Percentiles rank a stretch among this genome's conserved stretches.
These are phyloP conservation scores for Stenodera caucasica DNA, from an alignment of 2,888 invertebrate genomes.

Conservation along the genomic window DNA sequence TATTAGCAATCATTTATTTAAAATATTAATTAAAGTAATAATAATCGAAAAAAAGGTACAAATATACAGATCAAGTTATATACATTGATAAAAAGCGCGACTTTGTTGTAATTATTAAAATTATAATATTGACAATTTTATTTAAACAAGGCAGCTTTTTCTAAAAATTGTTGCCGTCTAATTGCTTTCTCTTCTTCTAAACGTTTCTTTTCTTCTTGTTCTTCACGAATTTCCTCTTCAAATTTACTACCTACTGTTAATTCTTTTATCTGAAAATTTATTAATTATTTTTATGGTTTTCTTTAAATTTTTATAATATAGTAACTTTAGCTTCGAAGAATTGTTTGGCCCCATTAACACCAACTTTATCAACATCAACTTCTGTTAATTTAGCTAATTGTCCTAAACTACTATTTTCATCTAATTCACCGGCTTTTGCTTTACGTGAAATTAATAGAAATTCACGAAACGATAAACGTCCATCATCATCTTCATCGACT, in stretches of 20 bases:
- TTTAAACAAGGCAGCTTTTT: slow-evolving; percentile 84
- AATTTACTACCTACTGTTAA: slow-evolving; percentile 82
- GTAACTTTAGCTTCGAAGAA: slow-evolving; percentile 93
- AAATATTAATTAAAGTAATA: too few relatives aligned
- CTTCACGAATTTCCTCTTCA: slow-evolving; percentile 88
- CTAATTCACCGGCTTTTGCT: slow-evolving; percentile 88
- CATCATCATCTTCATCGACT: slow-evolving; percentile 85
- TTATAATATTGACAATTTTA: slow-evolving; percentile 44
- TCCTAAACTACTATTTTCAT: slow-evolving; percentile 81
- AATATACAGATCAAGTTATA: too few relatives aligned
- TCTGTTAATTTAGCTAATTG: slow-evolving; percentile 86
- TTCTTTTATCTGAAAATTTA: slow-evolving; percentile 71
- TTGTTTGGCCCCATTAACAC: slow-evolving; percentile 91
- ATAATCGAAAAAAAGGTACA: too few relatives aligned
- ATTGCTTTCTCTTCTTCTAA: slow-evolving; percentile 82
- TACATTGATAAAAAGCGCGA: background rate
- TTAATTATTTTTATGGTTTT: background rate
- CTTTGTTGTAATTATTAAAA: background rate
- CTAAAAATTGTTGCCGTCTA: slow-evolving; percentile 81
- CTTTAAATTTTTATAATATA: slow-evolving; percentile 6
- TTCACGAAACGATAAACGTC: slow-evolving; percentile 89
- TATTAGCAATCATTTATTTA: too few relatives aligned
- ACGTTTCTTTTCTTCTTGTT: slow-evolving; percentile 85
- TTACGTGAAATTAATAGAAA: slow-evolving; percentile 81
- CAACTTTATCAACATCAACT: slow-evolving; percentile 91